Conservation (phyloP, 2,113 vertebrate genomes). For the Ictidomys tridecemlineatus region DNA sequence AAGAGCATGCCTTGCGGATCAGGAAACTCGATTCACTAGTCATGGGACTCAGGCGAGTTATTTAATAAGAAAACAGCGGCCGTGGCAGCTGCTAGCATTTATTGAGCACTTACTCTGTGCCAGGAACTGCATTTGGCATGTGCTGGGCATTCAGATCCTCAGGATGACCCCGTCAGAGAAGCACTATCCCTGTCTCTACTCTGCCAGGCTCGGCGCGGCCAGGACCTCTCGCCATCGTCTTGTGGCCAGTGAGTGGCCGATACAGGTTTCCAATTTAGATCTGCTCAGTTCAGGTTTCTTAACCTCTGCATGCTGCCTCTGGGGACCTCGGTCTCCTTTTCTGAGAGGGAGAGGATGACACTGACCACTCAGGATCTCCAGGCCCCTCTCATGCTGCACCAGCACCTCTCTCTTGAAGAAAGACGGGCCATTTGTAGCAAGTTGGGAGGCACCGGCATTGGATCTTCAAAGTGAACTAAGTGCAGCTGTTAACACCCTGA, state of each 20-base stretch:
- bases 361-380: background rate
- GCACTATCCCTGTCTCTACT: background rate
- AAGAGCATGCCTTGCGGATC: background rate
- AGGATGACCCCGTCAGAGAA: too few relatives aligned
- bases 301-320: rapidly evolving
- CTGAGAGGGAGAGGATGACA: background rate
- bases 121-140: background rate
- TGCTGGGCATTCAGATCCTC: background rate
- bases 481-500: background rate
- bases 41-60: background rate
- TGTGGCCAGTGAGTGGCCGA: background rate
- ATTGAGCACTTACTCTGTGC: background rate
- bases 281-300: background rate
- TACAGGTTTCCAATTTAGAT: background rate
- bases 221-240: background rate
- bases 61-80: background rate
- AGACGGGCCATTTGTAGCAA: background rate
- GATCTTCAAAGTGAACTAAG: background rate
- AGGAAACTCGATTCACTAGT: background rate
- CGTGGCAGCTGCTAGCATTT: background rate
- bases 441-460: background rate
- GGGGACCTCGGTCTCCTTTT: background rate
- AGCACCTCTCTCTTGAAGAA: background rate
- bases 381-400: background rate
- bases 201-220: background rate